Base-by-base conservation (phyloP, 2,797 vertebrate species). In the Vespertilio murinus region DNA sequence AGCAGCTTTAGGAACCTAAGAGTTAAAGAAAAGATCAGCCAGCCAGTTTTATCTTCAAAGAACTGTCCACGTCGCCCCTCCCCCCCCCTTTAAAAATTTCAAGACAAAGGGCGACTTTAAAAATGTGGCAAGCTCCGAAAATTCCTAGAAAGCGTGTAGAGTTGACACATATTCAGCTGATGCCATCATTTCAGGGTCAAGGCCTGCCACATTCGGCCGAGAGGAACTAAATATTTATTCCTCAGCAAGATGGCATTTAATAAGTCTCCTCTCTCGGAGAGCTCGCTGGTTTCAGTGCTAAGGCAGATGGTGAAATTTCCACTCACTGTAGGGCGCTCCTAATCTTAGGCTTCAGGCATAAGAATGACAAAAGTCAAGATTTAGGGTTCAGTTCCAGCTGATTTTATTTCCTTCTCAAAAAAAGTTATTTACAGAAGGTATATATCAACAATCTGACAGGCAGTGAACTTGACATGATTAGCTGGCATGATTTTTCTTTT, bases 391-490 rank as follows among this genome's bases (percentile, higher is more conserved):
- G 99, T 99, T 99, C 99, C 99, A 99, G 99, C 99, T 99, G 99
- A 99, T 99, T 99, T 99, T 99, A 99, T 99, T 99, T 99, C 99
- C 99, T 99, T 99, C 99, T 99, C 99, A 98, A 99, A 99, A 97
- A 98, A 99, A 97, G 98, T 99, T 99, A 99, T 99, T 99, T 99
- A 99, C 99, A 99, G 99, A 99, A 99, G 98, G 99, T 99, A 99
- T 99, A 99, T 99, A 99, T 99, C 99, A 99, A 99, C 99, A 99
- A 99, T 99, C 99, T 99, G 99, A 99, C 99, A 99, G 99, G 99
- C 99, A 99, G 99, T 99, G 99, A 98, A 99, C 99, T 99, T 98
- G 99, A 99, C 99, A 99, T 99, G 98, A 98, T 98, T 99, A 99
- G 99, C 99, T 99, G 99, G 99, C 98, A 99, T 99, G 98, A 99